phyloP scores from a whole-genome alignment of 1,140 invertebrate species.

The Nixonia krombeini region DNA sequence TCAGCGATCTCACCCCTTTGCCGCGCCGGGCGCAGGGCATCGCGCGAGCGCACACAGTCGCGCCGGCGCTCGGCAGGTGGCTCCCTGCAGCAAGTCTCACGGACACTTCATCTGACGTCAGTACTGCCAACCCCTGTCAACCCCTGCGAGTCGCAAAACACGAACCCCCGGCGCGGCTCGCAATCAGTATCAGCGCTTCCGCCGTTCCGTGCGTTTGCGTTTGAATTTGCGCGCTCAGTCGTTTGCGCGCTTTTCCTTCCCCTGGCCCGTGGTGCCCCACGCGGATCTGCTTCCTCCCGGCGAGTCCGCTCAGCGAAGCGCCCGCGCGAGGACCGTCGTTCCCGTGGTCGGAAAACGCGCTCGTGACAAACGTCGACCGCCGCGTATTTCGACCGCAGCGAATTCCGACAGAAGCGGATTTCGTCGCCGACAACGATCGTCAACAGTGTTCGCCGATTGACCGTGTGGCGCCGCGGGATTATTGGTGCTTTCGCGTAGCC shows the following conservation, averaged over 20 bases:
- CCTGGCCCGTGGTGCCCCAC: background rate
- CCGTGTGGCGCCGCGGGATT: too few species aligned
- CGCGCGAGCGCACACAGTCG: too few species aligned
- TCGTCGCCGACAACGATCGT: too few species aligned
- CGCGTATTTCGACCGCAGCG: too few species aligned
- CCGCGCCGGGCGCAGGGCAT: too few species aligned
- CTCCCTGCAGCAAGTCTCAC: conserved; percentile 30
- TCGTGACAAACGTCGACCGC: background rate
- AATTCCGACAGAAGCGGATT: too few species aligned
- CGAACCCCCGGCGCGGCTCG: conserved; percentile 30
- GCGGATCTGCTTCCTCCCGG: background rate
- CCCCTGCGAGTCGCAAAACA: conserved; percentile 42
- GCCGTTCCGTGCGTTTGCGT: conserved; percentile 43
- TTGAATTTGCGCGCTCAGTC: conserved; percentile 20
- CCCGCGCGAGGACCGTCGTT: background rate
- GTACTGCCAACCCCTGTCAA: conserved; percentile 29
- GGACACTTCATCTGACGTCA: conserved; percentile 31
- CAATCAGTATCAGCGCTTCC: conserved; percentile 50
- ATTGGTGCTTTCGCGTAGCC: too few species aligned
- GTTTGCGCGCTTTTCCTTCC: conserved; percentile 1
- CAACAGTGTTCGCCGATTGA: too few species aligned
- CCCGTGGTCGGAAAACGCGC: background rate
- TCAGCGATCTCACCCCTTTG: too few species aligned
- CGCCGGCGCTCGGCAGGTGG: conserved; percentile 30
- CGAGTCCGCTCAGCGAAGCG: too few species aligned